phyloP scores from a whole-genome alignment of 2,113 vertebrate genomes.

The Ellobius talpinus region DNA sequence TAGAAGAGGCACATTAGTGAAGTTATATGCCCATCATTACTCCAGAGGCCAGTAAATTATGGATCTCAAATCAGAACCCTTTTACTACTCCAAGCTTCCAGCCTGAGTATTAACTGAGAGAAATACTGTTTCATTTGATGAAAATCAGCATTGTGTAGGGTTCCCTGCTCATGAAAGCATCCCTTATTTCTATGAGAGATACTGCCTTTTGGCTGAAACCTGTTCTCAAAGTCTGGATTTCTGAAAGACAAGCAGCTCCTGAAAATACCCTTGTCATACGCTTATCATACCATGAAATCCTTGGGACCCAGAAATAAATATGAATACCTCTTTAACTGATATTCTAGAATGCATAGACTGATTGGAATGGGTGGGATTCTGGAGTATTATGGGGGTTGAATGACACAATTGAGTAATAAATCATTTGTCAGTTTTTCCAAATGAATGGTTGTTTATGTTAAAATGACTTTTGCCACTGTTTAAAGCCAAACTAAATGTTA shows the following conservation, averaged over 20 bases:
- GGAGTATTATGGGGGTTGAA: conserved; percentile 48
- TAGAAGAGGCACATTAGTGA: background rate
- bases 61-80: conserved; percentile 49
- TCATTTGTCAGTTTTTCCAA: conserved; percentile 63
- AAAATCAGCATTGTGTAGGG: background rate
- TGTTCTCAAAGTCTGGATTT: background rate
- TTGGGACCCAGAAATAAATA: conserved; percentile 10
- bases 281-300: background rate
- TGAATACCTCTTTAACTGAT: conserved; percentile 29
- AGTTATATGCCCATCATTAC: conserved; percentile 46
- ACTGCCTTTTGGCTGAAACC: background rate
- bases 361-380: conserved; percentile 11
- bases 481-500: conserved; percentile 72
- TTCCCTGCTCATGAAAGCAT: background rate
- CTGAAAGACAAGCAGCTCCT: background rate
- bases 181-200: background rate
- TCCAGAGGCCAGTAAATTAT: conserved; percentile 52
- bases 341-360: conserved; percentile 7
- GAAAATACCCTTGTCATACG: background rate
- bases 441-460: conserved; percentile 67
- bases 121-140: conserved; percentile 53
- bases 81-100: conserved; percentile 56
- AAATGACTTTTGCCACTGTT: conserved; percentile 56
- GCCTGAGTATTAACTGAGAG: conserved; percentile 19
- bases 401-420: conserved; percentile 73